phyloP scores from a whole-genome alignment of 2,113 vertebrate genomes.

The Poecile atricapillus region DNA sequence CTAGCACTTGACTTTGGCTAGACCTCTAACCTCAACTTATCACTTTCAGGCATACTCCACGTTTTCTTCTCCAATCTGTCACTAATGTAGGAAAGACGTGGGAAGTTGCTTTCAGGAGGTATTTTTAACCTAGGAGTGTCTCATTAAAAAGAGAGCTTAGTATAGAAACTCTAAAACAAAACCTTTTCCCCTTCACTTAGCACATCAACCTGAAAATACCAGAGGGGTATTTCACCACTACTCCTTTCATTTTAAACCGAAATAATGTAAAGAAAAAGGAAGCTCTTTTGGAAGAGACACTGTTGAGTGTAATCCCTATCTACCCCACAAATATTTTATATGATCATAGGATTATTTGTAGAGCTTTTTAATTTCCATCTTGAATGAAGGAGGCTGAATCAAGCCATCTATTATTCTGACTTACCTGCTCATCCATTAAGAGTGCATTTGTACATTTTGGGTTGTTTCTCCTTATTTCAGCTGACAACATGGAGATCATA shows the following conservation, averaged over 20 bases:
- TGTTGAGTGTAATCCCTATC: background rate
- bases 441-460: background rate
- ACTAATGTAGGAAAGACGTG: background rate
- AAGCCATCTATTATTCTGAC: background rate
- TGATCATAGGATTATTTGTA: background rate
- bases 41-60: slow-evolving; percentile 19
- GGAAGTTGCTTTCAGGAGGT: slow-evolving; percentile 1
- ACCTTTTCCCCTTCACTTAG: background rate
- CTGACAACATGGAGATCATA: background rate
- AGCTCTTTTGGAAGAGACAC: background rate
- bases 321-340: background rate
- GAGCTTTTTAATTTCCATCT: background rate
- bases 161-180: background rate
- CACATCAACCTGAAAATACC: background rate
- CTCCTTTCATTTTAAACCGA: background rate
- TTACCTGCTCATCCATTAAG: background rate
- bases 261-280: background rate
- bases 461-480: background rate
- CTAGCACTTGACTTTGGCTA: slow-evolving; percentile 61
- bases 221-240: background rate
- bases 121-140: slow-evolving; percentile 38
- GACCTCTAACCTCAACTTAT: slow-evolving; percentile 58
- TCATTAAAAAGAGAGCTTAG: background rate
- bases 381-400: background rate
- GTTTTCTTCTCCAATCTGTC: slow-evolving; percentile 22